Conservation (phyloP, 2,888 invertebrate species). For the Dicyrtoma fusca region DNA sequence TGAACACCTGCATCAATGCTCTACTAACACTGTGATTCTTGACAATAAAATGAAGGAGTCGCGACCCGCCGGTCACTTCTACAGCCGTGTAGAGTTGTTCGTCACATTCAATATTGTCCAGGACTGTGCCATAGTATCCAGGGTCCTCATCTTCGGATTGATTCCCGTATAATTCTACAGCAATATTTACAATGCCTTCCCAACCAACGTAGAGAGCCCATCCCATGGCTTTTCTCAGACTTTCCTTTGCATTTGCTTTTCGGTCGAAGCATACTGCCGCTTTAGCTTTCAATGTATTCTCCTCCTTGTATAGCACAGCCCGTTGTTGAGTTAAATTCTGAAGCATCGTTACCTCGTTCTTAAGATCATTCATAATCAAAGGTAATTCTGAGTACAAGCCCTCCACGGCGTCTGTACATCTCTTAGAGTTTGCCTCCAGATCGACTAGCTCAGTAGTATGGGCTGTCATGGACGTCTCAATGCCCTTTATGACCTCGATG, state of each 20-base stretch:
- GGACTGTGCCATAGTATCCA: conserved; percentile 46
- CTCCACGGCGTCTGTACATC: neutral
- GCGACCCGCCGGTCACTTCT: conserved; percentile 43
- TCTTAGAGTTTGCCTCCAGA: neutral
- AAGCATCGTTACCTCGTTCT: no score
- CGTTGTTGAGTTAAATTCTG: no score
- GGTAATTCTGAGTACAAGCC: no score
- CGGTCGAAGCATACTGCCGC: neutral
- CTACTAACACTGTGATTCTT: conserved; percentile 26
- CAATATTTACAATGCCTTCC: neutral
- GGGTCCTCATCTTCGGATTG: neutral
- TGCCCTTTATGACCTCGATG: no score
- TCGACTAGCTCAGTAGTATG: neutral
- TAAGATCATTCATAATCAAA: no score
- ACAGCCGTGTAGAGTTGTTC: conserved; percentile 37
- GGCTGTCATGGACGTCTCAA: no score
- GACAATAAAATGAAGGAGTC: conserved; percentile 43
- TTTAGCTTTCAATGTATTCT: neutral
- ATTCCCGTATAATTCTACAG: neutral
- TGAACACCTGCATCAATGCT: conserved; percentile 40
- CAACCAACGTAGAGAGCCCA: neutral
- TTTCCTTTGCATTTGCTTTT: neutral
- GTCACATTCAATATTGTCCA: conserved; percentile 43
- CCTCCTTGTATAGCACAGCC: neutral
- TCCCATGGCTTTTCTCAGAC: neutral